These are phyloP conservation scores for Xestia sexstrigata DNA, from an alignment of 2,888 invertebrate species.

Conservation along the genomic window DNA sequence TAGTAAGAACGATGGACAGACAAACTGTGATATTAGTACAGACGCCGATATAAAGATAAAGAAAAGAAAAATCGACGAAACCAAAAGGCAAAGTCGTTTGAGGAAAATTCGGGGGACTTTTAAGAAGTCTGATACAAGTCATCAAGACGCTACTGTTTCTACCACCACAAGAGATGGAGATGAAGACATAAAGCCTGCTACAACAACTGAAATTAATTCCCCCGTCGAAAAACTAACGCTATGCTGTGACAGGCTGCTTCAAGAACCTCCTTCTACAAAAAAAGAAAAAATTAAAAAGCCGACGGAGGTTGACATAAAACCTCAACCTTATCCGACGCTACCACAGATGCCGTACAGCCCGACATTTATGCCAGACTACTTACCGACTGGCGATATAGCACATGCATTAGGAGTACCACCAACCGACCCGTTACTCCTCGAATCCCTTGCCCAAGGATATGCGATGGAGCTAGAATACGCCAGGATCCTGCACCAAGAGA, in stretches of 20 bases:
- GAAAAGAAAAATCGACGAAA: slow-evolving; percentile 77
- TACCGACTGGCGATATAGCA: slow-evolving; percentile 84
- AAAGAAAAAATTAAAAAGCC: slow-evolving; percentile 66
- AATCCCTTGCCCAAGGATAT: slow-evolving; percentile 89
- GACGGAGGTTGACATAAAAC: slow-evolving; percentile 51
- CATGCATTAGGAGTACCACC: slow-evolving; percentile 87
- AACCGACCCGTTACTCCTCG: slow-evolving; percentile 86
- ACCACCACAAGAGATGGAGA: slow-evolving; percentile 87
- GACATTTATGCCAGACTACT: slow-evolving; percentile 81
- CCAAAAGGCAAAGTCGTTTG: slow-evolving; percentile 83
- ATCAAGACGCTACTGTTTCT: slow-evolving; percentile 91
- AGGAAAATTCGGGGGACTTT: slow-evolving; percentile 87
- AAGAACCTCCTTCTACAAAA: slow-evolving; percentile 71
- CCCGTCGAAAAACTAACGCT: slow-evolving; percentile 83
- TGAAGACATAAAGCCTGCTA: slow-evolving; percentile 67
- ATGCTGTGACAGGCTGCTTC: slow-evolving; percentile 84
- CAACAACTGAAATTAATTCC: slow-evolving; percentile 69
- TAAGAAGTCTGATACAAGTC: slow-evolving; percentile 79
- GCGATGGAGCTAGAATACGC: slow-evolving; percentile 93
- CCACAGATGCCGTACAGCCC: slow-evolving; percentile 71
- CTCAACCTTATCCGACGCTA: slow-evolving; percentile 55
- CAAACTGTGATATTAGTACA: slow-evolving; percentile 60
- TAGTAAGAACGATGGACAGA: slow-evolving; percentile 71
- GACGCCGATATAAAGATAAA: slow-evolving; percentile 71
- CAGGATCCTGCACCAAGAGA: slow-evolving; percentile 93